Conservation (phyloP, 2,113 vertebrate species). For the Syngnathus typhle region DNA sequence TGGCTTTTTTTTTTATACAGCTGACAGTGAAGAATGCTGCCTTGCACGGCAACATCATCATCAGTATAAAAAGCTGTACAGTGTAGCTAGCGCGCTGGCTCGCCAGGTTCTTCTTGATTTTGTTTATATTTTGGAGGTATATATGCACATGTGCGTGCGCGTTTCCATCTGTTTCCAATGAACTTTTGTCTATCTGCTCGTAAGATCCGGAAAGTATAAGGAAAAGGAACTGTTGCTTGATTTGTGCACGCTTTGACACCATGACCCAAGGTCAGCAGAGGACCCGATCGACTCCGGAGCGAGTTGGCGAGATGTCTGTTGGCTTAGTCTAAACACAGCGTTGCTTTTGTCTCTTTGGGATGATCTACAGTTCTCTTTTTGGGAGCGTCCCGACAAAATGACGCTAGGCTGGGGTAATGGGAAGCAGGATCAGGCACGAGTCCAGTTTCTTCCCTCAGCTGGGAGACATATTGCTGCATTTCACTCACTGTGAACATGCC, state of each 20-base stretch:
- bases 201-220: slow-evolving; percentile 7
- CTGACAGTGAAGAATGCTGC: slow-evolving; percentile 58
- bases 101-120: slow-evolving; percentile 36
- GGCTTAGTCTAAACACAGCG: slow-evolving; percentile 34
- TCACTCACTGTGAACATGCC: slow-evolving; percentile 39
- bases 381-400: slow-evolving; percentile 38
- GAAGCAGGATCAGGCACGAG: slow-evolving; percentile 39
- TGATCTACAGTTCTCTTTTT: slow-evolving; percentile 37
- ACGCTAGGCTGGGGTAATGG: slow-evolving; percentile 45
- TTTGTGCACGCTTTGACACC: slow-evolving; percentile 62
- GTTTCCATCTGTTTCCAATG: slow-evolving; percentile 54
- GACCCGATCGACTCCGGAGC: slow-evolving; percentile 39
- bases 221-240: slow-evolving; percentile 37
- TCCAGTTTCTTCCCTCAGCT: slow-evolving; percentile 19
- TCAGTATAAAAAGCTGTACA: slow-evolving; percentile 14
- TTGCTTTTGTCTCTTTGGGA: slow-evolving; percentile 28
- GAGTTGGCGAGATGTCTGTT: slow-evolving; percentile 33
- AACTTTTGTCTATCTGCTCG: slow-evolving; percentile 33
- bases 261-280: slow-evolving; percentile 55
- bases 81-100: neutral
- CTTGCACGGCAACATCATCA: slow-evolving; percentile 55
- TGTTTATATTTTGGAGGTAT: slow-evolving; percentile 40
- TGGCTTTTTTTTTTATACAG: slow-evolving; percentile 42
- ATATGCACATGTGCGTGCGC: slow-evolving; percentile 13
- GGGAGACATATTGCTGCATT: slow-evolving; percentile 51